These are phyloP conservation scores for Lepus oiostolus DNA, from an alignment of 2,797 vertebrate species.

Conservation along the genomic window DNA sequence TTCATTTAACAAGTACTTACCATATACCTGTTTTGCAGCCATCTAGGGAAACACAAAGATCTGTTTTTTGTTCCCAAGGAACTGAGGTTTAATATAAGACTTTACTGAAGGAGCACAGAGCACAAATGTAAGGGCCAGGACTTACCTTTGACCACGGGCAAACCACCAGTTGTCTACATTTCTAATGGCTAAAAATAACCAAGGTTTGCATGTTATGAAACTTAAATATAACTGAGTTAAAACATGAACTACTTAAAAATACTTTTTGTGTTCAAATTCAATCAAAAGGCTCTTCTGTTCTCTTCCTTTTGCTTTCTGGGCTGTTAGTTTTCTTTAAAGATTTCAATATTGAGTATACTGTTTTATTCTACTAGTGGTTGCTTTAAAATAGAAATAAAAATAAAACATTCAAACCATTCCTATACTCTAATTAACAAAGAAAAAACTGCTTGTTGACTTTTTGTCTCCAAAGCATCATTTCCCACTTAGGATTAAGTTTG, in stretches of 20 bases:
- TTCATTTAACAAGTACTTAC: neutral
- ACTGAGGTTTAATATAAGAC: neutral
- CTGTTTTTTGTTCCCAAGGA: neutral
- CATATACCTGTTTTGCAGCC: neutral
- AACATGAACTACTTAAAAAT: conserved; percentile 20
- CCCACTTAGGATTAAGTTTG: neutral
- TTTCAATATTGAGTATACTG: neutral
- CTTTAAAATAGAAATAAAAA: conserved; percentile 53
- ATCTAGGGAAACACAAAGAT: neutral
- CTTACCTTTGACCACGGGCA: neutral
- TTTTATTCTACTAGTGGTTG: neutral
- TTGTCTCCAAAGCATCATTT: neutral
- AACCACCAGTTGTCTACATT: neutral
- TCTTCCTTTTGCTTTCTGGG: neutral
- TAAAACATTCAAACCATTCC: neutral
- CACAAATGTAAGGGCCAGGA: neutral
- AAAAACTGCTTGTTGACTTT: neutral
- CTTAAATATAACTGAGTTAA: neutral
- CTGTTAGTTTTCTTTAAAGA: neutral
- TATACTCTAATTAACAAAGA: neutral
- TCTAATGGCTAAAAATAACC: neutral
- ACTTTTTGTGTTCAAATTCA: neutral
- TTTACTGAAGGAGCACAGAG: neutral
- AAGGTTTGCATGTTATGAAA: neutral
- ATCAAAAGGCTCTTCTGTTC: neutral